Base-by-base conservation (phyloP, 2,113 vertebrate genomes). In the Verasper variegatus region DNA sequence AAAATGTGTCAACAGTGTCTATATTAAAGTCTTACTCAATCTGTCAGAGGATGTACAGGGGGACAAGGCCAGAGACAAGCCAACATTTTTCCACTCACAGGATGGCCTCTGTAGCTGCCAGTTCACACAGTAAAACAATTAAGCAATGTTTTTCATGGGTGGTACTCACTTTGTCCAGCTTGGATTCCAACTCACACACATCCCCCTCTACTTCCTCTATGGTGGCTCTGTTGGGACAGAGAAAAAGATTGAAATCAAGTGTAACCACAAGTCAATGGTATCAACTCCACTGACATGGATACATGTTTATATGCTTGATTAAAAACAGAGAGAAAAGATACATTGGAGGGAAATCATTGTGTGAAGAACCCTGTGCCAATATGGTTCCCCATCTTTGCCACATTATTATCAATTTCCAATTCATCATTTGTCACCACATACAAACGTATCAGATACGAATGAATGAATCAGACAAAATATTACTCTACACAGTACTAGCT, bases 131-230 rank as follows among this genome's bases (percentile, higher is more conserved):
- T 17, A 73, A 76, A 73, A 83, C 71, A 88, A 88, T 82, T 68
- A 78, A 62, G 57, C 76, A 65, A 82, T 88, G 67, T 81, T 91
- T 85, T 86, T 73, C 68, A 77, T 83, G 67, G 79, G 81, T 58
- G 79, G 49, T 91, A 84, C 93, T 95, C 93, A 99, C 98, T 97
- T 99, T 99, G 92, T 99, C 98, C n/a, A 99, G 96, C 87, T 98
- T 99, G 80, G 97, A 94, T 91, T 99, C 98, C 91, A 99, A 91
- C 91, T 99, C 98, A 1, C 96, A 91, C 86, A 99, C 97, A 92
- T 99, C 97, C 80, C 96, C 97, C 92, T 99, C 98, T 76, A 98
- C 98, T 90, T 99, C 97, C 95, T 99, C 98, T 91, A 99, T 94
- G 85, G 96, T 96, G 76, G 98, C 97, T 93, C 98, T 99, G 90